Base-by-base conservation (phyloP, 1,140 invertebrate genomes). In the Lycorma delicatula region DNA sequence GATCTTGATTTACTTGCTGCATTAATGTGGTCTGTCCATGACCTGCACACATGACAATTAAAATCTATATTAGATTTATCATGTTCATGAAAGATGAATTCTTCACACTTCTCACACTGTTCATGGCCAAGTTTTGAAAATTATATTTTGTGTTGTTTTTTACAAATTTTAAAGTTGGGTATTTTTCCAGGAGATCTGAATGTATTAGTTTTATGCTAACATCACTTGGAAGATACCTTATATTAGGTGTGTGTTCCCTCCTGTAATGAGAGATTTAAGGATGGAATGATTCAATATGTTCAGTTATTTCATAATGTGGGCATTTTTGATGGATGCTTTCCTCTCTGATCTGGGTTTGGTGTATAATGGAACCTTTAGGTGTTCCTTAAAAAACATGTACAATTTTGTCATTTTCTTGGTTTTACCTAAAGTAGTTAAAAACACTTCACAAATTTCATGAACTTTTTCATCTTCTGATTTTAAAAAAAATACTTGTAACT, bases 191-290 rank as follows among this genome's bases (percentile, higher is more conserved):
- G 49, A 63, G 63, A 48, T 63, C 62, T 27, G 44, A 23, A 36
- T 63, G 57, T 62, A 65, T 65, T n/a, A 46, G 20, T 25, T 18
- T 61, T 5, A 56, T 56, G 16, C 27, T 47, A 7, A 63, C 38
- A 28, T 65, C 62, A 38, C 54, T 54, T n/a, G 63, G 60, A 5
- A 63, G 49, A 55, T 63, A 65, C 23, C 28, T 31, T 29, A 22
- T 56, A 4, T 59, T 59, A 9, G 63, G 61, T 0, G 60, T 62
- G 51, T 63, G 62, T 49, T 65, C 59, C 23, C 62, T 20, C n/a
- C 61, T 49, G 50, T 63, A 63, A 44, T 65, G 59, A 22, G 62
- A 59, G 18, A 60, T 59, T n/a, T 36, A 20, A 23, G 63, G 62
- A 20, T 61, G 51, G 26, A 61, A 65, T 16, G 34, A 47, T 44